Evolutionary conservation across 2,797 vertebrate genomes (phyloP).

Genomic region (Melanotaenia parkinsoni): DNA sequence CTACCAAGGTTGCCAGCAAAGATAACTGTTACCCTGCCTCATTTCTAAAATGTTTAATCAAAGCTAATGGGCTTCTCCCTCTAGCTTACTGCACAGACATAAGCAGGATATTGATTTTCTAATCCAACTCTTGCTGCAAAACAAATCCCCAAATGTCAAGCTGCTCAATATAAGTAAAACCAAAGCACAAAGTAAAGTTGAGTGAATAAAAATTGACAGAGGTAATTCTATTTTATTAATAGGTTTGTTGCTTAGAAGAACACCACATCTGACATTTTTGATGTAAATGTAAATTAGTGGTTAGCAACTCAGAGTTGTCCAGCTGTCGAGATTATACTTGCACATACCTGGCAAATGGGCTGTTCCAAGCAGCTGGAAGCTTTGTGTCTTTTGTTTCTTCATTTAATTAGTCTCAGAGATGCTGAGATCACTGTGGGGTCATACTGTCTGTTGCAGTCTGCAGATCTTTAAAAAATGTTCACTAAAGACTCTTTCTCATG

Average conservation of each 20-base stretch:
- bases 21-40: neutral
- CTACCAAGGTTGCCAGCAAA: neutral
- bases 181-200: neutral
- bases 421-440: neutral
- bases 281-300: neutral
- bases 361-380: neutral
- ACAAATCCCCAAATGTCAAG: conserved; percentile 27
- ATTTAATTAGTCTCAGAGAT: neutral
- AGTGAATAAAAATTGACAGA: neutral
- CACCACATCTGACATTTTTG: neutral
- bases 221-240: neutral
- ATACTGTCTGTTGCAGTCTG: neutral
- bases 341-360: neutral
- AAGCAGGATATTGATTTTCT: conserved; percentile 12
- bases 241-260: neutral
- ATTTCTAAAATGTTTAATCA: conserved; percentile 1
- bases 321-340: too few relatives aligned
- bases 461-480: neutral
- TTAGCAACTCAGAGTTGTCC: neutral
- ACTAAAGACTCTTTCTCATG: neutral
- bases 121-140: neutral
- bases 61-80: conserved; percentile 5
- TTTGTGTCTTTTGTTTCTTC: neutral
- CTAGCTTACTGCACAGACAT: conserved; percentile 1
- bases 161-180: neutral